These are phyloP conservation scores for Teleopsis dalmanni DNA, from an alignment of 1,140 invertebrate species.

Conservation along the genomic window DNA sequence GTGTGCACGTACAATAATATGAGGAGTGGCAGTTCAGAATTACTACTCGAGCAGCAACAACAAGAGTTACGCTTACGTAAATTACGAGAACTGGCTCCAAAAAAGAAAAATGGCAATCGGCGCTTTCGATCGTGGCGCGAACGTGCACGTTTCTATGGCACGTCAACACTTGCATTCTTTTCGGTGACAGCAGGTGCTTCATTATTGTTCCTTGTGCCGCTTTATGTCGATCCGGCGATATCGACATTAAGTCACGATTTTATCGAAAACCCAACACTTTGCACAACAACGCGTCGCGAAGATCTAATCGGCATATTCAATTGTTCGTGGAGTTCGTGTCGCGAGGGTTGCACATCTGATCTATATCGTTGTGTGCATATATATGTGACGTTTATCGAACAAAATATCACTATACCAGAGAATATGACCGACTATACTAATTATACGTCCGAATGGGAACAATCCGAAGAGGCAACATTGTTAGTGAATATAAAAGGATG, in stretches of 20 bases:
- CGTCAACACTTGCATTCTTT: constrained; percentile 66
- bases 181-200: constrained; percentile 74
- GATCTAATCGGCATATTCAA: constrained; percentile 70
- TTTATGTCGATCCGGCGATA: constrained; percentile 84
- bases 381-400: constrained; percentile 61
- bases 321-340: constrained; percentile 78
- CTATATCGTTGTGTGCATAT: constrained; percentile 79
- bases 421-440: constrained; percentile 38
- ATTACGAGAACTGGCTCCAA: constrained; percentile 56
- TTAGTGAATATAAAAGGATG: constrained; percentile 78
- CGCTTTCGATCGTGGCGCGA: constrained; percentile 63
- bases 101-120: constrained; percentile 50
- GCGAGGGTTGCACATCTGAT: constrained; percentile 82
- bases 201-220: constrained; percentile 74
- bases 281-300: constrained; percentile 67
- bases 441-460: constrained; percentile 37
- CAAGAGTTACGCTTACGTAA: constrained; percentile 62
- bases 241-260: constrained; percentile 79
- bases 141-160: constrained; percentile 68
- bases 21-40: constrained; percentile 76
- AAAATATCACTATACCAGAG: constrained; percentile 40
- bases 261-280: constrained; percentile 66
- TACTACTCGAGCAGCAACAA: constrained; percentile 67
- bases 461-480: constrained; percentile 57
- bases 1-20: constrained; percentile 55